Conservation (phyloP, 2,113 vertebrate species). For the Nicator chloris region DNA sequence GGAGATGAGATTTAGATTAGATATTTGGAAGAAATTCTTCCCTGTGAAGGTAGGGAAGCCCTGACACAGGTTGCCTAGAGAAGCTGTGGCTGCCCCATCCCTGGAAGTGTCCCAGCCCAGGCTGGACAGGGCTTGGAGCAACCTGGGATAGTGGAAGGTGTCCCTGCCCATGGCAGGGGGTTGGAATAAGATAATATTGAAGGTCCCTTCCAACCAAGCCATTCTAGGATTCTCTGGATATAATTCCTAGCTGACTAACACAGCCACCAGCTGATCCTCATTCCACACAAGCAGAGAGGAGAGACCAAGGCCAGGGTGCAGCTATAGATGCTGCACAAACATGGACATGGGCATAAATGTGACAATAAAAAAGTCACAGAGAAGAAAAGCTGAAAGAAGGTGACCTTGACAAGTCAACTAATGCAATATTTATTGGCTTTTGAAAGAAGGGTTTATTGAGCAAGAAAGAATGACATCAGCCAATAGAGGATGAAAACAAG, state of each 20-base stretch:
- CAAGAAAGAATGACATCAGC: neutral
- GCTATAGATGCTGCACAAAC: neutral
- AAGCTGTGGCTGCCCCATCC: neutral
- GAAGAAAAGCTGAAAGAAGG: neutral
- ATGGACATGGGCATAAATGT: neutral
- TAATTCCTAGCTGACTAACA: neutral
- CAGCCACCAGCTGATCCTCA: neutral
- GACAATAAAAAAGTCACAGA: neutral
- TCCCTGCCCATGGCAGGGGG: neutral
- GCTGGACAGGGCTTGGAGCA: neutral
- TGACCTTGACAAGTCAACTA: neutral
- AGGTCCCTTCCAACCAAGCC: neutral
- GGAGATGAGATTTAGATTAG: neutral
- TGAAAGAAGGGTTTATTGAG: neutral
- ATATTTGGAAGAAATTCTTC: neutral
- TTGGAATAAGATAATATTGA: neutral
- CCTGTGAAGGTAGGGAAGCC: neutral
- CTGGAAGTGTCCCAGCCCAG: neutral
- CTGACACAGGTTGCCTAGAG: neutral
- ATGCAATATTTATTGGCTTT: neutral
- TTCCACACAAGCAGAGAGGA: neutral
- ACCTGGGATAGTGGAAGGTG: neutral
- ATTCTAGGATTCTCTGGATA: neutral
- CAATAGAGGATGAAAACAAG: neutral
- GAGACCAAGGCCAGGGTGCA: neutral